phyloP scores from a whole-genome alignment of 2,797 vertebrate species.

The Propithecus perrieri region DNA sequence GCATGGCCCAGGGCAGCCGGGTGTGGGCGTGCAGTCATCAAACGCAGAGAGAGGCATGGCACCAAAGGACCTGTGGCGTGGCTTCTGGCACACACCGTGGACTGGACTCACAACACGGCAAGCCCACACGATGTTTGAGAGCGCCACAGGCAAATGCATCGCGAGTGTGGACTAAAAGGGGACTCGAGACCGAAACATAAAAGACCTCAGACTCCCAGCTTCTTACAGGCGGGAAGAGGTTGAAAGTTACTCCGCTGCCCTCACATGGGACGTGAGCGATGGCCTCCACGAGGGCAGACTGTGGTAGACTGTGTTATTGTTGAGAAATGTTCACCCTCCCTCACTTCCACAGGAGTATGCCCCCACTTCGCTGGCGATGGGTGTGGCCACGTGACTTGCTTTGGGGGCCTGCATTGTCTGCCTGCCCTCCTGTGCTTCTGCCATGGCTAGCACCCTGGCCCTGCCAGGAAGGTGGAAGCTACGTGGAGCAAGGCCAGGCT shows the following conservation, averaged over 20 bases:
- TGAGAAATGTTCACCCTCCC: neutral
- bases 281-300: neutral
- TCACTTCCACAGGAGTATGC: neutral
- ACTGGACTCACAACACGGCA: neutral
- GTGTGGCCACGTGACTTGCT: neutral
- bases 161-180: neutral
- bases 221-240: neutral
- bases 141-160: too few relatives aligned
- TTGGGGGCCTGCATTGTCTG: neutral
- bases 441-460: fast-evolving
- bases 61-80: neutral
- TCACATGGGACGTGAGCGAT: neutral
- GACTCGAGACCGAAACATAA: neutral
- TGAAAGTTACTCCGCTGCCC: neutral
- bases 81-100: neutral
- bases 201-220: neutral
- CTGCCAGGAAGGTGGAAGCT: neutral
- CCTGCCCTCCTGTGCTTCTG: neutral
- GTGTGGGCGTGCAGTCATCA: neutral
- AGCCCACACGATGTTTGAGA: neutral
- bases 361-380: fast-evolving
- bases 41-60: neutral
- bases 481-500: fast-evolving
- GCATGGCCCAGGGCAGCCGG: neutral
- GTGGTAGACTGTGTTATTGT: neutral